Base-by-base conservation (phyloP, 2,888 invertebrate genomes). In the Meliscaeva auricollis region DNA sequence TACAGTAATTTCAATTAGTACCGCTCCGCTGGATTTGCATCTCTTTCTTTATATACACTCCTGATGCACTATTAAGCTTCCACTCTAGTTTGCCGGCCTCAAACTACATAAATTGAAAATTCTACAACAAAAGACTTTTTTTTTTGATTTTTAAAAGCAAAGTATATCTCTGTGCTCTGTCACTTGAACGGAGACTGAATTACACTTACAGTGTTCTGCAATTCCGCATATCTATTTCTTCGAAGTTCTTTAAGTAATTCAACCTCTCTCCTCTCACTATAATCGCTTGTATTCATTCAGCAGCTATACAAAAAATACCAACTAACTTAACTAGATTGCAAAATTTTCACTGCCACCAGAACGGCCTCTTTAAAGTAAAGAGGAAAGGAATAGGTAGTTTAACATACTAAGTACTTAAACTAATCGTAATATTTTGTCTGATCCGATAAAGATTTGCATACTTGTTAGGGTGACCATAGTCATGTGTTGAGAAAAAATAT, bases 1-100 rank as follows among this genome's bases (percentile, higher is more conserved):
- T 30, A 32, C 32, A 54, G 32, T 70, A 44, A 62, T 62, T 77
- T 62, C 77, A 70, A 77, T 77, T 70, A 62, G 62, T 70, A 54
- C 35, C 22, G 35, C 52, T 52, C 3, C 44, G 69, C 52, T 60
- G 77, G 44, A 41, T 68, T 56, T 15, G 11, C 32, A 44, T 62
- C 60, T 44, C 41, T 60, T 20, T n/a, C n/a, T n/a, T n/a, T n/a
- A n/a, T 41, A 13, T 17, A 17, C 9, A n/a, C 13, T 26, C 20
- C 8, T 22, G n/a, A 15, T 54, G 30, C 9, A 54, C n/a, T n/a
- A n/a, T n/a, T n/a, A n/a, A n/a, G 9, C 4, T 30, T 41, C 13
- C 13, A 13, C n/a, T 2, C 41, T 4, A 13, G 9, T 41, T 38
- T 7, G 7, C 22, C 9, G n/a, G n/a, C 41, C 22, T 60, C 60